Conservation (phyloP, 2,113 vertebrate genomes). For the Oostethus manadensis region DNA sequence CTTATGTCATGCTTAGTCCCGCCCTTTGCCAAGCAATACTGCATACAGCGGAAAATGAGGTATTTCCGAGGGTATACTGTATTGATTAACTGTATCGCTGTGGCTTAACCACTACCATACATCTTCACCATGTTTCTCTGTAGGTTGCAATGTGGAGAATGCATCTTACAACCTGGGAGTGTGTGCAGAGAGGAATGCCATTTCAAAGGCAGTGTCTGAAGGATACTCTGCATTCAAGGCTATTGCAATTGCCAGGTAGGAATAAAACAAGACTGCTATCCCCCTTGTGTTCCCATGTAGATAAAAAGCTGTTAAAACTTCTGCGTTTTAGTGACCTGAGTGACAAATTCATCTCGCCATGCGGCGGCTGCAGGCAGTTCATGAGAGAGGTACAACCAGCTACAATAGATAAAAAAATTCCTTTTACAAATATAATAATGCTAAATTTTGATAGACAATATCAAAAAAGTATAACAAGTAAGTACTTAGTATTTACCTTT, state of each 20-base stretch:
- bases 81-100: too few species aligned
- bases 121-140: background rate
- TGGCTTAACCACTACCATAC: background rate
- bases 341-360: slow-evolving; percentile 80
- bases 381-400: slow-evolving; percentile 82
- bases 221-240: slow-evolving; percentile 81
- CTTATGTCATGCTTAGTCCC: too few species aligned
- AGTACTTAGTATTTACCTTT: too few species aligned
- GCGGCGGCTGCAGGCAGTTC: slow-evolving; percentile 90
- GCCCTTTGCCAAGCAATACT: too few species aligned
- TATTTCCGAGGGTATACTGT: too few species aligned
- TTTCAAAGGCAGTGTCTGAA: slow-evolving; percentile 85
- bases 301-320: background rate
- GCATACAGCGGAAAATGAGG: background rate
- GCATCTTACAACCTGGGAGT: slow-evolving; percentile 76
- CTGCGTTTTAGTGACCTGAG: slow-evolving; percentile 73
- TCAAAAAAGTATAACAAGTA: too few species aligned
- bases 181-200: slow-evolving; percentile 83
- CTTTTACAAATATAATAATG: background rate
- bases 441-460: too few species aligned
- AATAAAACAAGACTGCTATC: background rate
- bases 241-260: slow-evolving; percentile 84
- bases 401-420: background rate
- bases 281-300: background rate
- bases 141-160: slow-evolving; percentile 93